Percentiles rank a stretch among this genome's conserved stretches.
Conservation (phyloP, 2,888 invertebrate genomes). For the Eupeodes latifasciatus region DNA sequence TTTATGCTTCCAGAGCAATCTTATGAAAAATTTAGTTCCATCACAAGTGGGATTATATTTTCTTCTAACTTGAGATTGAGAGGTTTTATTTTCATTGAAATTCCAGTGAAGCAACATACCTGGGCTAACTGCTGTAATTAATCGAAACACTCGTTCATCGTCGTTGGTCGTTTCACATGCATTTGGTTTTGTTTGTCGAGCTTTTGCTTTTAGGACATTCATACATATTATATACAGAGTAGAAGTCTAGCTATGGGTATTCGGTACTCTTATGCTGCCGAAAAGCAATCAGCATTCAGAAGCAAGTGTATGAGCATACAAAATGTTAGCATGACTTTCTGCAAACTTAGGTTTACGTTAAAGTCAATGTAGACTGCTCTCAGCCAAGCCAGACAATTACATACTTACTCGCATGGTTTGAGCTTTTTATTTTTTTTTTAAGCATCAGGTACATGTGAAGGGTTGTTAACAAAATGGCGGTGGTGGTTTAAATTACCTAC, state of each 20-base stretch:
- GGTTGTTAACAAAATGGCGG: constrained; percentile 49
- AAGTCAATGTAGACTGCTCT: constrained; percentile 15
- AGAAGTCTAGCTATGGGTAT: neutral
- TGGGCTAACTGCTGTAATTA: constrained; percentile 30
- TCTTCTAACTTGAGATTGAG: neutral
- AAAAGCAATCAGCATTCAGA: constrained; percentile 38
- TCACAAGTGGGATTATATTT: constrained; percentile 25
- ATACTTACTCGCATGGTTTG: neutral
- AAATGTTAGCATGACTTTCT: constrained; percentile 6
- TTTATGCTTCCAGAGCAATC: constrained; percentile 14
- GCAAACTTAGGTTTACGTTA: too few relatives aligned
- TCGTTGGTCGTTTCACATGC: neutral
- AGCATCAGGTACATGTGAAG: constrained; percentile 11
- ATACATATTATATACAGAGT: neutral
- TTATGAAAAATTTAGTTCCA: constrained; percentile 31
- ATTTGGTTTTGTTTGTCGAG: neutral
- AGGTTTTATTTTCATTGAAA: neutral
- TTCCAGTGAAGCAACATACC: neutral
- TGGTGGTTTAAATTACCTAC: constrained; percentile 61
- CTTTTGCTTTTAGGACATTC: constrained; percentile 1
- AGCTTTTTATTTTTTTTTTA: neutral
- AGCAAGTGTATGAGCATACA: neutral
- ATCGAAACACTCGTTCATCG: neutral
- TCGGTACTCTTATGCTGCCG: neutral
- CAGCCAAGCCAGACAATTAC: constrained; percentile 38